phyloP scores from a whole-genome alignment of 2,888 invertebrate species.

The Sinotaia quadrata region DNA sequence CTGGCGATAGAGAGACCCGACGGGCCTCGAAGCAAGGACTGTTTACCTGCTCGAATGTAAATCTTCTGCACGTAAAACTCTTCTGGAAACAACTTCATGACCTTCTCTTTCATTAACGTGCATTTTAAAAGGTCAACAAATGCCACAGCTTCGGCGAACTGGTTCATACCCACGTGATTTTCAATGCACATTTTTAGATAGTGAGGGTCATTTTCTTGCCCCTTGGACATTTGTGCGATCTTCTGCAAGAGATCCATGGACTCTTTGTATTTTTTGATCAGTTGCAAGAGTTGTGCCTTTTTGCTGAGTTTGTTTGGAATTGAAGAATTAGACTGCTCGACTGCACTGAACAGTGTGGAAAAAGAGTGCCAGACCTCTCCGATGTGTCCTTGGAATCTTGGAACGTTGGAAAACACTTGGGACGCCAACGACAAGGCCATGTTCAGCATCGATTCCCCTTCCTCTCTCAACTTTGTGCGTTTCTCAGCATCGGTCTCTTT shows the following conservation, averaged over 20 bases:
- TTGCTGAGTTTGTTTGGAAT: neutral
- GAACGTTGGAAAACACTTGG: neutral
- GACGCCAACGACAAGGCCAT: conserved; percentile 5
- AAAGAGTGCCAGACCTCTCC: conserved; percentile 11
- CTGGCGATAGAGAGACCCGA: too few species aligned
- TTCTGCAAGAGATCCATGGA: conserved; percentile 6
- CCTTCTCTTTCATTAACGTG: neutral
- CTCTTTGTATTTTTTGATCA: conserved; percentile 5
- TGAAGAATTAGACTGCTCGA: neutral
- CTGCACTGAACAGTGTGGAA: neutral
- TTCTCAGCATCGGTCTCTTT: neutral
- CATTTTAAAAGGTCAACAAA: conserved; percentile 4
- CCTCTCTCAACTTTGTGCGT: conserved; percentile 1
- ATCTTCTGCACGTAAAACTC: conserved; percentile 12
- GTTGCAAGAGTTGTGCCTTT: conserved; percentile 12
- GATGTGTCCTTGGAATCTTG: neutral
- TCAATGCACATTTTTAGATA: conserved; percentile 9
- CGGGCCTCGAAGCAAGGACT: neutral
- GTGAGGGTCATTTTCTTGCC: neutral
- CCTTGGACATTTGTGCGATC: neutral
- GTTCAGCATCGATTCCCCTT: conserved; percentile 12
- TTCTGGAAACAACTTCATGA: conserved; percentile 9
- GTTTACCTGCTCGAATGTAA: conserved; percentile 8
- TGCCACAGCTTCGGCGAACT: neutral
- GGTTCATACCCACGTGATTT: neutral